These are phyloP conservation scores for Hesperophylax magnus DNA, from an alignment of 1,140 invertebrate genomes.

Conservation along the genomic window DNA sequence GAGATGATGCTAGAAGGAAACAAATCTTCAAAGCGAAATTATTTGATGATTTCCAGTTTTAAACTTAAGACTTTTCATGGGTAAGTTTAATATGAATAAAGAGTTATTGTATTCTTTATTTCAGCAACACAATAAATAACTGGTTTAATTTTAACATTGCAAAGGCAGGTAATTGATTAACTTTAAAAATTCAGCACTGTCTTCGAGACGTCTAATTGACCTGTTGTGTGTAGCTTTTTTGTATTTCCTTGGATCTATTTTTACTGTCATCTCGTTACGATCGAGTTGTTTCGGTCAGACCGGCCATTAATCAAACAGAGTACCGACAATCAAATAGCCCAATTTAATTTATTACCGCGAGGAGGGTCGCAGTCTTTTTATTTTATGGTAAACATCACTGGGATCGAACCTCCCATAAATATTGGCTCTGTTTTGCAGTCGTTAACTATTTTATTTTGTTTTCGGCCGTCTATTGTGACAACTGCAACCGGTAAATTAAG, in stretches of 20 bases:
- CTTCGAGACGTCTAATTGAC: slow-evolving; percentile 32
- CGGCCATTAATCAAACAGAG: slow-evolving; percentile 29
- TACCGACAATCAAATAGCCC: slow-evolving; percentile 39
- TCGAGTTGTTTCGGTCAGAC: slow-evolving; percentile 27
- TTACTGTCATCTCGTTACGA: slow-evolving; percentile 36
- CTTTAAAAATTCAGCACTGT: not conserved
- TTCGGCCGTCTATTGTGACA: slow-evolving; percentile 1
- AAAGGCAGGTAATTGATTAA: not conserved
- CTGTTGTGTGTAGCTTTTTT: slow-evolving; percentile 33
- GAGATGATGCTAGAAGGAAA: no score
- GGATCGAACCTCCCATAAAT: not conserved
- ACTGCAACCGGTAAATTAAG: not conserved
- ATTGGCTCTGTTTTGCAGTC: no score
- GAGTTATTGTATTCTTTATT: not conserved
- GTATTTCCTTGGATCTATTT: slow-evolving; percentile 19
- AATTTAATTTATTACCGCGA: slow-evolving; percentile 36
- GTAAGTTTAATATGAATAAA: not conserved
- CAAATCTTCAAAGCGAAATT: no score
- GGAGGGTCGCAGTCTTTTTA: slow-evolving; percentile 6
- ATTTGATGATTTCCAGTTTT: not conserved
- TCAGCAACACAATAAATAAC: not conserved
- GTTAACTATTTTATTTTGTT: not conserved
- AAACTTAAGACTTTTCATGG: not conserved
- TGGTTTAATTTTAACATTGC: not conserved
- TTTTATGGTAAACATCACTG: slow-evolving; percentile 25